Evolutionary conservation across 2,888 invertebrate genomes (phyloP).

Genomic region (Hirtodrosophila trivittata): DNA sequence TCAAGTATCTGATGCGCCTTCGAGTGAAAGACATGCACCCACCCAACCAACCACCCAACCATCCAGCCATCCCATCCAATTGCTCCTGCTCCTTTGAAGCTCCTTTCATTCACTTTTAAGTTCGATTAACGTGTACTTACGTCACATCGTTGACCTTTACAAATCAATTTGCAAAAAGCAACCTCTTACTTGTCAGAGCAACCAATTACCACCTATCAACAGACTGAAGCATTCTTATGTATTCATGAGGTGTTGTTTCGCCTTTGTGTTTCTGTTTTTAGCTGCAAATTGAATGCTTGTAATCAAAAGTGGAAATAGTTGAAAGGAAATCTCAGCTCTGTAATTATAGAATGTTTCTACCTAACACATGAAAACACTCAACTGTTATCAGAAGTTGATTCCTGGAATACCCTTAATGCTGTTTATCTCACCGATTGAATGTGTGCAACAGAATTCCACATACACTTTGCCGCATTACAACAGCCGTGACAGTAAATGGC

Average conservation of each 20-base stretch:
- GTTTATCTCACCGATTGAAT: conserved; percentile 3
- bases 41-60: too few species aligned
- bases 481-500: conserved; percentile 16
- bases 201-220: background rate
- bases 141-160: conserved; percentile 17
- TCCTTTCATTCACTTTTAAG: conserved; percentile 14
- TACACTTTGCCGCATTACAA: conserved; percentile 14
- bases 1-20: too few species aligned
- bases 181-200: background rate
- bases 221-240: conserved; percentile 1
- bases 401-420: too few species aligned
- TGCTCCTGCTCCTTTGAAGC: too few species aligned
- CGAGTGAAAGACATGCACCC: too few species aligned
- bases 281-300: too few species aligned
- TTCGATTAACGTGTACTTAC: conserved; percentile 24
- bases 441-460: conserved; percentile 23
- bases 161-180: conserved; percentile 5
- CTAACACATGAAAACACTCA: too few species aligned
- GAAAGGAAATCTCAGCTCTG: too few species aligned
- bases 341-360: too few species aligned
- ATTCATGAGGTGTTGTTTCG: background rate
- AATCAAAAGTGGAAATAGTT: too few species aligned
- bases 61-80: too few species aligned
- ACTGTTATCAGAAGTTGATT: too few species aligned
- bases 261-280: conserved; percentile 1